A percentile compares a stretch with the other conserved stretches of the same genome.
Evolutionary conservation across 2,113 vertebrate species (phyloP).

Genomic region (Prolemur simus): DNA sequence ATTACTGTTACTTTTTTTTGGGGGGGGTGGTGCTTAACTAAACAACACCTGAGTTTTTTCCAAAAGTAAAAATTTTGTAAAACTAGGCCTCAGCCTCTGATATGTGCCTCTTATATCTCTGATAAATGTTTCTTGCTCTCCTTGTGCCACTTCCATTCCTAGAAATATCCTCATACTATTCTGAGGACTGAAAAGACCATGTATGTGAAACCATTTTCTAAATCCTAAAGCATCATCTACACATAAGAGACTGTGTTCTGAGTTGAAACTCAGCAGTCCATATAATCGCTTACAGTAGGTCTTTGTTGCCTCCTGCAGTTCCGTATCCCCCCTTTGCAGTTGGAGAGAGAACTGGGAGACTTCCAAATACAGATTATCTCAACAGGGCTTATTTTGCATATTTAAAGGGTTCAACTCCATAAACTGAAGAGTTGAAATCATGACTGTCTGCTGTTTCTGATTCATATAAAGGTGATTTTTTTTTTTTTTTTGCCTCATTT

Average conservation of each 20-base stretch:
- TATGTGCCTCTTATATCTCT: not conserved
- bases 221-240: not conserved
- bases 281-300: not conserved
- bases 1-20: not conserved
- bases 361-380: conserved; percentile 43
- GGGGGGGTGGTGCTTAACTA: not conserved
- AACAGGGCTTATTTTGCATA: conserved; percentile 38
- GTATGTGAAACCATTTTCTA: not conserved
- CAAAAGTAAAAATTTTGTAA: not conserved
- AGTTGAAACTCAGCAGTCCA: conserved; percentile 39
- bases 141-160: not conserved
- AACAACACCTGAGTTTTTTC: not conserved
- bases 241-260: not conserved
- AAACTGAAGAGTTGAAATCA: conserved; percentile 25
- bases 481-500: conserved; percentile 42
- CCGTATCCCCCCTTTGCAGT: not conserved
- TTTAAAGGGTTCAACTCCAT: not conserved
- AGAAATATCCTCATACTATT: not conserved
- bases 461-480: not conserved
- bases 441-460: not conserved
- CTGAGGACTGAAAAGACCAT: not conserved
- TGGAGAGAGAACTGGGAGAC: conserved; percentile 13
- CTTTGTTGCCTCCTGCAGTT: not conserved
- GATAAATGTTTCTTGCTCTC: not conserved
- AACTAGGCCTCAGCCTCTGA: conserved; percentile 5